Base-by-base conservation (phyloP, 37 sponge, comb jelly and placozoan species). In the Chondrosia reniformis region DNA sequence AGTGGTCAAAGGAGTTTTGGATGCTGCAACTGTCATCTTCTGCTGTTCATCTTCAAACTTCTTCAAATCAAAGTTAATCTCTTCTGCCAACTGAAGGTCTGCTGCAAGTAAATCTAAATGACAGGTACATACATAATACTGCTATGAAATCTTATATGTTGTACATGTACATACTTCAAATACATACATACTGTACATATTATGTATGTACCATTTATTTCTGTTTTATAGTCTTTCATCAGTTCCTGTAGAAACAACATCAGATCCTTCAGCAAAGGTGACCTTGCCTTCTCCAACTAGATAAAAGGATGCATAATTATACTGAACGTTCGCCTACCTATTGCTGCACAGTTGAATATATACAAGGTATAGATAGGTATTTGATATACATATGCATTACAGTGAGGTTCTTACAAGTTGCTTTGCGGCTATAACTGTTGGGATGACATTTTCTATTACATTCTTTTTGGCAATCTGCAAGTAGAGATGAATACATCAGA, bases 1-100 rank as follows among this genome's bases (percentile, higher is more conserved):
- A 19, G 32, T 61, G 3, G 39, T 65, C 3, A 52, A 31, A 3
- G 77, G 85, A 3, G 82, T 69, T n/a, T 31, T 78, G 21, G 28
- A 55, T 12, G 15, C 54, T 1, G 2, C 28, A 0, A 13, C 40
- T 5, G 78, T n/a, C 77, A 3, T 77, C 67, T 55, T 73, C 10
- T 49, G 80, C 85, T 79, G 77, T 28, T 94, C 95, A 46, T 87
- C 91, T 21, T 94, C 92, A 79, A 87, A 87, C 72, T 79, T 55
- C 76, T 85, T 90, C 74, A 94, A 73, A 64, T 94, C 95, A 76
- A 88, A 94, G 79, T 84, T 74, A 49, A 94, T 87, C 67, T 94
- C 95, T 39, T 83, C 79, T 36, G 91, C 95, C 75, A 94, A 80
- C 67, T 94, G 95, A 27, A 38, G 63, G 55, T 94, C 95, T 34